Percentiles rank a stretch among this genome's conserved stretches.
Evolutionary conservation across 2,888 invertebrate species (phyloP).

Genomic region (Rhamnusium bicolor): DNA sequence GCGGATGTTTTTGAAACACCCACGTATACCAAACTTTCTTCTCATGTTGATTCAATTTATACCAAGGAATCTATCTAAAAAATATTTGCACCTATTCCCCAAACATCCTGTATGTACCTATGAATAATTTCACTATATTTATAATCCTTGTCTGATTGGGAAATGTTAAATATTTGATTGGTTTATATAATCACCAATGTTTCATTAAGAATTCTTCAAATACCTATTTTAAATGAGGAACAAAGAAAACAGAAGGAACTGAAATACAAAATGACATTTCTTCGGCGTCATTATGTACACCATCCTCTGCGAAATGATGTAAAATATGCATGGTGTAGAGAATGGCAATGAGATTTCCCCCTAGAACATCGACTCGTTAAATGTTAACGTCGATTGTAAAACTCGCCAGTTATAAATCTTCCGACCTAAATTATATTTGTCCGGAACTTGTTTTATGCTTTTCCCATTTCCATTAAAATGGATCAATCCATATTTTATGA

Average conservation of each 20-base stretch:
- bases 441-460: constrained; percentile 65
- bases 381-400: constrained; percentile 71
- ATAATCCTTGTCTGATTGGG: too few relatives aligned
- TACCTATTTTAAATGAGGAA: neutral
- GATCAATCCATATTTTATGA: constrained; percentile 65
- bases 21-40: too few relatives aligned
- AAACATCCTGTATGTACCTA: too few relatives aligned
- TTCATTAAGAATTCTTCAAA: neutral
- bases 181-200: too few relatives aligned
- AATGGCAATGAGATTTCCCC: constrained; percentile 67
- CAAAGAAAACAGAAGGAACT: neutral
- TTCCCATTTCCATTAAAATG: constrained; percentile 61
- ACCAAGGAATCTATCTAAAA: too few relatives aligned
- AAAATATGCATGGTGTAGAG: constrained; percentile 64
- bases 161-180: too few relatives aligned
- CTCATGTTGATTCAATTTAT: too few relatives aligned
- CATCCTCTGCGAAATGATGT: constrained; percentile 46
- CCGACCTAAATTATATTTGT: constrained; percentile 68
- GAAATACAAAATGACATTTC: neutral
- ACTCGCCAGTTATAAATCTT: constrained; percentile 69
- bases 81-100: too few relatives aligned
- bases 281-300: neutral
- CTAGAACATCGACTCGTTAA: constrained; percentile 66
- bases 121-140: too few relatives aligned
- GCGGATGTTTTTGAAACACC: too few relatives aligned